phyloP scores from a whole-genome alignment of 2,888 invertebrate genomes.

The Philopedon plagiatum region DNA sequence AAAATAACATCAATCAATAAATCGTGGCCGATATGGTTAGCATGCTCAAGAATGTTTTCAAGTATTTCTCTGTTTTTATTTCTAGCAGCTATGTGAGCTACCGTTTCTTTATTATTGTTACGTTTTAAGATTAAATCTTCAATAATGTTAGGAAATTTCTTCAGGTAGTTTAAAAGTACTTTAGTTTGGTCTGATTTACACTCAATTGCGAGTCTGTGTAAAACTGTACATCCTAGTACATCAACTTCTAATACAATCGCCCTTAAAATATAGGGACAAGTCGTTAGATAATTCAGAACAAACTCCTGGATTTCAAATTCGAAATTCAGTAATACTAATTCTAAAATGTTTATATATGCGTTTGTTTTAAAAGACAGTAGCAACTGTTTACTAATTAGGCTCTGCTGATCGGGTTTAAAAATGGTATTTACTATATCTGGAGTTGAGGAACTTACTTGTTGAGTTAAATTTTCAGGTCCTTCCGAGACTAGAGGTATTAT shows the following conservation, averaged over 20 bases:
- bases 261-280: neutral
- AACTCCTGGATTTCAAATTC: neutral
- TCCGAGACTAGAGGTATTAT: neutral
- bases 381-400: neutral
- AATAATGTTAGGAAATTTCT: neutral
- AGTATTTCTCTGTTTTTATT: neutral
- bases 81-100: neutral
- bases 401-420: neutral
- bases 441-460: neutral
- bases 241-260: neutral
- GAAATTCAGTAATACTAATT: neutral
- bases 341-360: neutral
- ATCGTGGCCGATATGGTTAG: neutral
- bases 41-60: neutral
- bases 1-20: neutral
- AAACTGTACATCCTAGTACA: neutral
- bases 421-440: neutral
- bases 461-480: no score
- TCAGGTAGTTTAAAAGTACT: neutral
- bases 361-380: neutral
- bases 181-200: neutral
- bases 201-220: neutral
- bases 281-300: neutral
- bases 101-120: neutral
- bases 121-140: neutral